A percentile compares a stretch with the other conserved stretches of the same genome.
These are phyloP conservation scores for Creontiades dilutus DNA, from an alignment of 2,888 invertebrate genomes.

Conservation along the genomic window DNA sequence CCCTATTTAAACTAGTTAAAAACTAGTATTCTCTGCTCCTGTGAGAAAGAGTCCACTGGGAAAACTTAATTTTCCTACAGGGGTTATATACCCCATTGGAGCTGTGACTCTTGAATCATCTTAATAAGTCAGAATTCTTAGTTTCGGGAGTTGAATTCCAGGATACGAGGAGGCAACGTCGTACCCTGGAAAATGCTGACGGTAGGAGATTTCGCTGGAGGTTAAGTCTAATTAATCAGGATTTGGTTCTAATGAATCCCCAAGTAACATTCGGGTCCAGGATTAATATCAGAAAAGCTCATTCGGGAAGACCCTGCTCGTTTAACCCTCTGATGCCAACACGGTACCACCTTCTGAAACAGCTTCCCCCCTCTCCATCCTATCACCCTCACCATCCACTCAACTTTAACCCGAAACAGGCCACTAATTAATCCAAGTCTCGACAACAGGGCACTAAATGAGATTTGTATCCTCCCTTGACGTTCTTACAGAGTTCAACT, in stretches of 20 bases:
- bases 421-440: neutral
- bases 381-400: too few relatives aligned
- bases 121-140: too few relatives aligned
- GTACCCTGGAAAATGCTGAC: neutral
- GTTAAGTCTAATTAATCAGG: constrained; percentile 21
- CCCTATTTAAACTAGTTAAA: too few relatives aligned
- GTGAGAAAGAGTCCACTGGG: too few relatives aligned
- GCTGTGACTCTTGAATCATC: too few relatives aligned
- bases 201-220: neutral
- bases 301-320: neutral
- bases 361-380: neutral
- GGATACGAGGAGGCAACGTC: neutral
- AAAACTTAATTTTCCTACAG: too few relatives aligned
- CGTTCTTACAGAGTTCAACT: neutral
- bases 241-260: constrained; percentile 15
- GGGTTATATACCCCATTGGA: too few relatives aligned
- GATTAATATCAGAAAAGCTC: constrained; percentile 22
- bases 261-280: neutral
- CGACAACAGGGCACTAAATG: constrained; percentile 16
- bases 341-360: neutral
- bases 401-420: constrained; percentile 10
- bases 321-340: neutral
- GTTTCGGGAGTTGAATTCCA: neutral
- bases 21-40: too few relatives aligned
- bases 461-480: constrained; percentile 13